Conservation (phyloP, 2,888 invertebrate species). For the Caenorhabditis japonica region DNA sequence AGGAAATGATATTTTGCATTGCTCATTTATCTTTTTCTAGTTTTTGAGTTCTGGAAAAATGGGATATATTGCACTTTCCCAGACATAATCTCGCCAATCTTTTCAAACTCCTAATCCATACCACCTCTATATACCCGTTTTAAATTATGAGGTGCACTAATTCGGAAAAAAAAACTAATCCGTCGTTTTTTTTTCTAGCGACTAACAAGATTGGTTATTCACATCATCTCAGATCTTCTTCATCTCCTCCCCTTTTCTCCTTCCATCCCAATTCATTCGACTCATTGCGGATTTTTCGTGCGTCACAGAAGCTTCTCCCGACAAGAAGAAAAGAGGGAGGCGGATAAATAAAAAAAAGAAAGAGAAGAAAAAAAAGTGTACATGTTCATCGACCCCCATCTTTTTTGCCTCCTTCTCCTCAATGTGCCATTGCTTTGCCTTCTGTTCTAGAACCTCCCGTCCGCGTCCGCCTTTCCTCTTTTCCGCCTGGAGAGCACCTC, state of each 20-base stretch:
- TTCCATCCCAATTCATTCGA: no score
- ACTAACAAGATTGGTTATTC: slow-evolving; percentile 47
- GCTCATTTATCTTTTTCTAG: no score
- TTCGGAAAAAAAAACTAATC: slow-evolving; percentile 14
- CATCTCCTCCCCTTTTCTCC: not conserved
- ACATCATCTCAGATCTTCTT: slow-evolving; percentile 20
- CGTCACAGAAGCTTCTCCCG: no score
- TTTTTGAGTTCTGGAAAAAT: no score
- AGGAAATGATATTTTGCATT: no score
- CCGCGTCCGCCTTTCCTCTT: slow-evolving; percentile 1
- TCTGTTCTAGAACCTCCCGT: slow-evolving; percentile 10
- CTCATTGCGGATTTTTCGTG: no score
- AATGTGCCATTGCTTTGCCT: slow-evolving; percentile 30
- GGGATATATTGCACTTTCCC: no score
- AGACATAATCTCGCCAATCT: no score
- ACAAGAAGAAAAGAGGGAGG: slow-evolving; percentile 13
- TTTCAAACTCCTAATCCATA: no score
- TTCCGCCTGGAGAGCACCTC: slow-evolving; percentile 6
- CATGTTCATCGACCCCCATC: slow-evolving; percentile 46
- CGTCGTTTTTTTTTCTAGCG: not conserved
- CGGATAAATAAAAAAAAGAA: slow-evolving; percentile 11
- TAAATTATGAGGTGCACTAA: no score
- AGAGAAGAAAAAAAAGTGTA: slow-evolving; percentile 33
- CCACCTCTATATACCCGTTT: no score
- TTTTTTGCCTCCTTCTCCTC: slow-evolving; percentile 30